Evolutionary conservation across 2,797 vertebrate species (phyloP), one percentile per base, ranked within the genome.

Genomic region (Peromyscus nudipes): DNA sequence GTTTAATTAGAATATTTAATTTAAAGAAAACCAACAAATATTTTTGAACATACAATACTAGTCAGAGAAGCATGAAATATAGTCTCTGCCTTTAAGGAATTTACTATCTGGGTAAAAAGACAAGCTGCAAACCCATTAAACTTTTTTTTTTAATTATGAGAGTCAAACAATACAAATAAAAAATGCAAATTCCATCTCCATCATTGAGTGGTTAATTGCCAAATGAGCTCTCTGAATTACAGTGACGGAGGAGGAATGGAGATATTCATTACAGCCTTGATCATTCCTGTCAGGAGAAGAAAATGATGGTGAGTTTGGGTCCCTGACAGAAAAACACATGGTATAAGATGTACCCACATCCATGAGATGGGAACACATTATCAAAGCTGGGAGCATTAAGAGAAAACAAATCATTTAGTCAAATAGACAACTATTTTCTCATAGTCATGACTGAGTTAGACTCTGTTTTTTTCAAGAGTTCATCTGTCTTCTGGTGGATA

Each of bases 1-100:
- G 65, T 73, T 86, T 97, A 87, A 95, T 89, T 95, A 76, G 60
- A 91, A 89, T 91, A 91, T 91, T 98, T 89, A 91, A 93, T 73
- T 92, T 92, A 57, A 73, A 88, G 85, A 82, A 96, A 80, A 3
- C 8, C 73, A 91, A 92, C 77, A 91, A 73, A 91, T 83, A 57
- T 71, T 88, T 95, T 81, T 96, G 29, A 90, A 37, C 23, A 85
- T 80, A 69, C 1, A 88, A 69, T 91, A 40, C 88, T 86, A 84
- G 52, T 64, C 92, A 97, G 84, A 92, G 81, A 76, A 92, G n/a
- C 65, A 88, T 83, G 40, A 96, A 95, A 86, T 77, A 87, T 4
- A 94, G 75, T 85, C 60, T 92, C 60, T 96, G 82, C 29, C 43
- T 95, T 94, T 71, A 43, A 94, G 82, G 75, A 96, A 89, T 95